These are phyloP conservation scores for Lethocerus indicus DNA, from an alignment of 1,140 invertebrate genomes.

Conservation along the genomic window DNA sequence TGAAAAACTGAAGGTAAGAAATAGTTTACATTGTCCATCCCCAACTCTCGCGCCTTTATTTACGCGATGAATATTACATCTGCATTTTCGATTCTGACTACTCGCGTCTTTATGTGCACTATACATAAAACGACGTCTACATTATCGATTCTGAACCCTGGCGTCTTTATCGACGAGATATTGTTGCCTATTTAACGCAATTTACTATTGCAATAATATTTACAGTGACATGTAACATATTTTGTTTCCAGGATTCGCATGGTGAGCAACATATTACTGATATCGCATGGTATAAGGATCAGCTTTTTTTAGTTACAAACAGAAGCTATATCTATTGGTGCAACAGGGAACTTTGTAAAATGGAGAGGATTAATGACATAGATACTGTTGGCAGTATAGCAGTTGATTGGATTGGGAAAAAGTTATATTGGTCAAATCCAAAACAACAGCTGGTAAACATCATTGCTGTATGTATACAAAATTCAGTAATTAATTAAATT, in stretches of 20 bases:
- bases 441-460: constrained; percentile 54
- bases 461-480: neutral
- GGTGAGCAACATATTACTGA: constrained; percentile 38
- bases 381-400: constrained; percentile 61
- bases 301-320: constrained; percentile 55
- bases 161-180: too few species aligned
- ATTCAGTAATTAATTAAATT: neutral
- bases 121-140: too few species aligned
- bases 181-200: too few species aligned
- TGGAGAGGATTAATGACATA: constrained; percentile 37
- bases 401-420: constrained; percentile 74
- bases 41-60: too few species aligned
- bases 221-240: too few species aligned
- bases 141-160: too few species aligned
- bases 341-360: constrained; percentile 39
- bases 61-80: too few species aligned
- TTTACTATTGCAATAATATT: too few species aligned
- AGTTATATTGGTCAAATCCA: constrained; percentile 78
- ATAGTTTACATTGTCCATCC: too few species aligned
- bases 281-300: constrained; percentile 47
- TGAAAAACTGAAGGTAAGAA: too few species aligned
- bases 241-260: constrained; percentile 15
- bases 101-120: too few species aligned
- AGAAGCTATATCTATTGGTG: constrained; percentile 49
- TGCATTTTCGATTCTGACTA: too few species aligned